Evolutionary conservation across 2,113 vertebrate genomes (phyloP), one percentile per base, ranked within the genome.

Genomic region (Leuciscus idus): DNA sequence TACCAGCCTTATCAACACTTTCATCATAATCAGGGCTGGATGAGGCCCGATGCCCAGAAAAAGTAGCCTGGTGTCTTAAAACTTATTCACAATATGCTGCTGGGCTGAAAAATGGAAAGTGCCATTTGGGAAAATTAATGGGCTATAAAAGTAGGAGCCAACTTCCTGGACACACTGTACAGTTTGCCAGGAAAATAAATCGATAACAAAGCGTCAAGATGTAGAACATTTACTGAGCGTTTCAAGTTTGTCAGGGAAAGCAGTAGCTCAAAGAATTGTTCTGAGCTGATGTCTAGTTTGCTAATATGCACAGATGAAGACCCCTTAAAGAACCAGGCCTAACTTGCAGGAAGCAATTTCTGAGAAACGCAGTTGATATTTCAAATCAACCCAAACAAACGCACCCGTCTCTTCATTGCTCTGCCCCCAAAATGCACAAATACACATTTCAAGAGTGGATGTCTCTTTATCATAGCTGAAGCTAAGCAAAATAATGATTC

Each of bases 121-220:
- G 84, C 39, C 84, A 76, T 76, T 85, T 43, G 50, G 50, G 52
- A 64, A 84, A 88, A 88, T 86, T 59, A 88, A 84, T 75, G 83
- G 74, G 78, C 30, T 70, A 86, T 84, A 87, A 84, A 84, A 50
- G n/a, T 75, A 19, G 30, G 2, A 30, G 80, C 62, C 85, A 87
- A 83, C 80, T 87, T 86, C 57, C 80, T 87, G 85, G 61, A 80
- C 39, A 52, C 39, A 79, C 59, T 36, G 57, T 28, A 64, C 36
- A 17, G 23, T 80, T 66, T 43, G 70, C 80, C 80, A 78, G 61
- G 62, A 78, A 83, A 85, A 85, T 55, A 30, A 74, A 84, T 87
- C 33, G 68, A 84, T 87, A 66, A 80, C 66, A 48, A 84, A 73
- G 52, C 36, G 59, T 74, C 28, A 23, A 55, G 80, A 30, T 79